These are phyloP conservation scores for Megastigmus dorsalis DNA, from an alignment of 2,888 invertebrate genomes.

Conservation along the genomic window DNA sequence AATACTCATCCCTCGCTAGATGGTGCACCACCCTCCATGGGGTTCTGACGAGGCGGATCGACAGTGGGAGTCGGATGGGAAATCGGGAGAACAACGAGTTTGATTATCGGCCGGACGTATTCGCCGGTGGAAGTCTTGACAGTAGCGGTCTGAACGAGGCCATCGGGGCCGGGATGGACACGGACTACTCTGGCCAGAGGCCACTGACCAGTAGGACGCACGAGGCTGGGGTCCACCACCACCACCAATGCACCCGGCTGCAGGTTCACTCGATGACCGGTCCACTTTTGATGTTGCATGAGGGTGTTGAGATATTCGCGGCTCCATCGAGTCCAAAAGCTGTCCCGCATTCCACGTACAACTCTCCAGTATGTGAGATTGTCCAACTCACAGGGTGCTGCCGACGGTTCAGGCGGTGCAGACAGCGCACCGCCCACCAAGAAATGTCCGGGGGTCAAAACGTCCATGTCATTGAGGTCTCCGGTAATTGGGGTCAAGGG, in stretches of 20 bases:
- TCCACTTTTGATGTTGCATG: not conserved
- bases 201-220: not conserved
- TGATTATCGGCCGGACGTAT: not conserved
- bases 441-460: constrained; percentile 58
- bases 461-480: constrained; percentile 49
- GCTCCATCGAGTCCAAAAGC: not conserved
- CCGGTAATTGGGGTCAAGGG: constrained; percentile 47
- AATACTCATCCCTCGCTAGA: too few relatives aligned
- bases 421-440: constrained; percentile 54
- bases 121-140: not conserved
- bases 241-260: not conserved
- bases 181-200: not conserved
- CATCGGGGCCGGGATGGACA: not conserved
- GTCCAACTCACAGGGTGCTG: not conserved
- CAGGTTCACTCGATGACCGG: not conserved
- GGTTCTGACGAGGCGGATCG: not conserved
- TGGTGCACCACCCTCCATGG: not conserved
- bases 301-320: constrained; percentile 1
- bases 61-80: not conserved
- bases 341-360: not conserved
- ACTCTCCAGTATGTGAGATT: not conserved
- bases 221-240: not conserved
- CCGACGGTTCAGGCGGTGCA: constrained; percentile 23
- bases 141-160: not conserved
- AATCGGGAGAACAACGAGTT: not conserved